Evolutionary conservation across 2,888 invertebrate genomes (phyloP), one percentile per base, ranked within the genome.

Genomic region (Congeria kusceri): DNA sequence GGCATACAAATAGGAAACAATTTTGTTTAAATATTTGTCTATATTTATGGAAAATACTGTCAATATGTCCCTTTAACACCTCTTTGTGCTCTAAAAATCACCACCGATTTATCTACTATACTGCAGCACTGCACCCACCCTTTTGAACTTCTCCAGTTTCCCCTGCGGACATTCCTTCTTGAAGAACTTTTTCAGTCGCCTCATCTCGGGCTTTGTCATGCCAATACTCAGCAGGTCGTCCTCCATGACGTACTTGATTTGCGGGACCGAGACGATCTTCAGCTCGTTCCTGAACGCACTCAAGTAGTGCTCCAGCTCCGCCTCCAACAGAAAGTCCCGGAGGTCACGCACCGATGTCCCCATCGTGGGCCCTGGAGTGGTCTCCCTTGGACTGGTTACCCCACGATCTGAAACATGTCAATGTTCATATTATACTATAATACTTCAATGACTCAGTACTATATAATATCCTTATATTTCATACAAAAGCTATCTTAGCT

Each of bases 111-210:
- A 44, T 18, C 53, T 5, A 13, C 7, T 25, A 25, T 53, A 20
- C 53, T n/a, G 25, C 53, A 53, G 53, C 53, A 53, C 53, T 25
- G 1, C n/a, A 63, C 84, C 75, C 70, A 95, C 95, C 94, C 97
- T 98, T 94, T 97, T 98, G 90, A 99, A 96, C 94, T 98, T 98
- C 46, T 96, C 96, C 75, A 98, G 95, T 92, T 98, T 98, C 86
- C 97, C 97, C 92, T 98, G 97, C 0, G 98, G 98, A 92, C 96
- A 98, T 93, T 98, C 97, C 93, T 97, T 98, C 78, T 97, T 96
- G 93, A 97, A 99, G 92, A 96, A 97, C 94, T 98, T 98, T 91
- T 97, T 97, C 85, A 99, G 95, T 73, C 99, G 95, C 77, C 99
- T 95, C 94, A 98, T 97, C 94, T 99, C 99, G 29, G 99, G 98